Evolutionary conservation across 2,797 vertebrate genomes (phyloP).

Genomic region (Clarias pachynema): DNA sequence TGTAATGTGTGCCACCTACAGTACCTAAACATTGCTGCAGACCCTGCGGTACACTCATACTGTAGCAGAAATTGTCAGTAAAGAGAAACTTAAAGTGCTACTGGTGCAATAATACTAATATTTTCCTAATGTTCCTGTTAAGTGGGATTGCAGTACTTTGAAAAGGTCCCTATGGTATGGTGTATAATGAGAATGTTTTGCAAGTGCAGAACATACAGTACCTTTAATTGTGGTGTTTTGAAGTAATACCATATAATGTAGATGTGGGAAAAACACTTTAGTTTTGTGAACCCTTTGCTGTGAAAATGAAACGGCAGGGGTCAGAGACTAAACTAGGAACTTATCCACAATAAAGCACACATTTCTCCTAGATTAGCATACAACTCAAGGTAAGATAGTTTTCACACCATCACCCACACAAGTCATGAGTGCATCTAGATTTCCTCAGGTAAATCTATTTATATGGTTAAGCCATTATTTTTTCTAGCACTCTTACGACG

Average conservation of each 20-base stretch:
- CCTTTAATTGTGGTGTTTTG: neutral
- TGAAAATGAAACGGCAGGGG: neutral
- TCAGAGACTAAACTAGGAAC: neutral
- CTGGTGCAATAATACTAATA: neutral
- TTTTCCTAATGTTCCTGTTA: neutral
- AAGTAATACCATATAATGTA: neutral
- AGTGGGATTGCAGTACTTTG: neutral
- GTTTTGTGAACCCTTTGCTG: neutral
- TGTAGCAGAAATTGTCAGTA: neutral
- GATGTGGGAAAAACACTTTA: neutral
- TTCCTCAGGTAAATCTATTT: neutral
- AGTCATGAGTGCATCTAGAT: conserved; percentile 30
- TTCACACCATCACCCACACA: conserved; percentile 11
- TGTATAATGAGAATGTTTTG: neutral
- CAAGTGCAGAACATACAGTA: neutral
- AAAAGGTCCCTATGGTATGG: neutral
- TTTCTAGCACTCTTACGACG: neutral
- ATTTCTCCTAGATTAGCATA: neutral
- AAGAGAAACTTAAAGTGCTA: neutral
- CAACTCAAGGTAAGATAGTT: conserved; percentile 11
- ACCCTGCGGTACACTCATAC: no score
- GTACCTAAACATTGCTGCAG: no score
- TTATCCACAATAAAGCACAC: neutral
- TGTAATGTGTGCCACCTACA: no score
- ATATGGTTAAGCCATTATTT: neutral